Percentiles rank a stretch among this genome's conserved stretches.
Evolutionary conservation across 2,113 vertebrate species (phyloP).

Genomic region (Paramormyrops kingsleyae): DNA sequence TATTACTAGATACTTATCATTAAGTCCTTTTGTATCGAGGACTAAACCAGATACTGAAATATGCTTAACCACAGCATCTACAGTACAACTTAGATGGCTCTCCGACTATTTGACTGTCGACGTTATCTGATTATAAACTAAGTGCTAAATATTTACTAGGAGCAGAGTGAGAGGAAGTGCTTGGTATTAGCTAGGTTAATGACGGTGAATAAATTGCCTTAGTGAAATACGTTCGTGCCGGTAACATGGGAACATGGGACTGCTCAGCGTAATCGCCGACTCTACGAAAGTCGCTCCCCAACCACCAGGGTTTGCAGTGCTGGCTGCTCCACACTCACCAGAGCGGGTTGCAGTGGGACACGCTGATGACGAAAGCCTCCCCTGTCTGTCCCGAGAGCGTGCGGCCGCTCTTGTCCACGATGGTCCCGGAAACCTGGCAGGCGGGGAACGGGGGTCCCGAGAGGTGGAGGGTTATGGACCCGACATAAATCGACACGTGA

Average conservation of each 20-base stretch:
- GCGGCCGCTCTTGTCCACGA: conserved; percentile 92
- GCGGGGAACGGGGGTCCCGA: background rate
- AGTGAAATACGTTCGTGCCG: background rate
- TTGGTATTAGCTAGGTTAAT: background rate
- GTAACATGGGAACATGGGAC: too few relatives aligned
- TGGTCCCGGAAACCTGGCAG: conserved; percentile 87
- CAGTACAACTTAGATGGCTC: background rate
- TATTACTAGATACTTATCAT: background rate
- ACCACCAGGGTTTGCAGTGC: background rate
- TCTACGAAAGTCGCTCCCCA: background rate
- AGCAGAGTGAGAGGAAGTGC: background rate
- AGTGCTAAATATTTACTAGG: background rate
- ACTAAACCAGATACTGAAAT: background rate
- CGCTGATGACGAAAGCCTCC: conserved; percentile 90
- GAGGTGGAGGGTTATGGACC: background rate
- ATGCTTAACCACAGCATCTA: background rate
- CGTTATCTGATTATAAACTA: background rate
- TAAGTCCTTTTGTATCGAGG: background rate
- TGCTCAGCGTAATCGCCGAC: background rate
- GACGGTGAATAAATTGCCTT: background rate
- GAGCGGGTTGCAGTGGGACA: conserved; percentile 78
- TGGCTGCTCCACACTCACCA: conserved; percentile 67
- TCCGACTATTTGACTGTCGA: background rate
- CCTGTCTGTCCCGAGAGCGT: conserved; percentile 94
- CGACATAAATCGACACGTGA: background rate